phyloP scores from a whole-genome alignment of 2,888 invertebrate species.

The Rhagophthalmus giganteus region DNA sequence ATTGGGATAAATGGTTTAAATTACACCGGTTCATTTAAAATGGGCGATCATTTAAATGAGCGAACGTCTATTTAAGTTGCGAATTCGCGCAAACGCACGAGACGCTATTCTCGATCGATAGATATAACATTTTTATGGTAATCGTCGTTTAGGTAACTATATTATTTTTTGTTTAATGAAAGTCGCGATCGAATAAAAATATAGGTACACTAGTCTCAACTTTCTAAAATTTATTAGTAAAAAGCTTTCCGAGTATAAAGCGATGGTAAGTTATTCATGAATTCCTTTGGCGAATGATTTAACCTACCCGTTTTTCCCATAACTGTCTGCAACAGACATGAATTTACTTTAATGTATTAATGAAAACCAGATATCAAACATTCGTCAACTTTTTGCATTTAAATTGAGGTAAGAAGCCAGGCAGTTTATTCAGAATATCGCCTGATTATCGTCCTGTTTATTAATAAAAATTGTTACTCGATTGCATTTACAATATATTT shows the following conservation, averaged over 20 bases:
- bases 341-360: constrained; percentile 39
- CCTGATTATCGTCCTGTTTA: constrained; percentile 13
- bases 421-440: constrained; percentile 13
- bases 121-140: too few species aligned
- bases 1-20: constrained; percentile 34
- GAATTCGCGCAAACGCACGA: too few species aligned
- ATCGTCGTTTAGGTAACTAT: too few species aligned
- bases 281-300: constrained; percentile 38
- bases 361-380: constrained; percentile 36
- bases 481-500: not conserved
- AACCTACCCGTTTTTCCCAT: constrained; percentile 36
- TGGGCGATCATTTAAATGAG: constrained; percentile 14
- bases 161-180: too few species aligned
- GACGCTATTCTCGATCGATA: too few species aligned
- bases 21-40: constrained; percentile 25
- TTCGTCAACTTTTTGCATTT: constrained; percentile 28
- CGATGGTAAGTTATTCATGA: constrained; percentile 37
- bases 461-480: constrained; percentile 7
- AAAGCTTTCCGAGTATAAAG: constrained; percentile 18
- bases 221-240: constrained; percentile 30
- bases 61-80: too few species aligned
- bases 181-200: too few species aligned
- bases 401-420: constrained; percentile 24
- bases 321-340: constrained; percentile 34
- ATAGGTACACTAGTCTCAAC: constrained; percentile 11